phyloP scores from a whole-genome alignment of 2,797 vertebrate genomes.

The Iguana delicatissima region DNA sequence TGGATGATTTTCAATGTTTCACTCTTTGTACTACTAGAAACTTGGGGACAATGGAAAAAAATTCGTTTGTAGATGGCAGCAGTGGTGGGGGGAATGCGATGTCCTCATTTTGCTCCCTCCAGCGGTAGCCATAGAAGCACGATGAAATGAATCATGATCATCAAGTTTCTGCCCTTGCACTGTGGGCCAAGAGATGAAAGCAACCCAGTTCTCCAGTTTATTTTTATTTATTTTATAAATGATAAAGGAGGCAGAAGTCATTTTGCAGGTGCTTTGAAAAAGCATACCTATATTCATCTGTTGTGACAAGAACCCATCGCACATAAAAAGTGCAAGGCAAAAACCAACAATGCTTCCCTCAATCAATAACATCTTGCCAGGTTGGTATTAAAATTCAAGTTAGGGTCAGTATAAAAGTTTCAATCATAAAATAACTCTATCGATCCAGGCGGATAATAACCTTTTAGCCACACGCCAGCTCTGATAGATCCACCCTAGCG shows the following conservation, averaged over 20 bases:
- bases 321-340: too few relatives aligned
- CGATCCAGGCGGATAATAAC: conserved; percentile 35
- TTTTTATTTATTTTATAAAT: too few relatives aligned
- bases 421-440: background rate
- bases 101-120: too few relatives aligned
- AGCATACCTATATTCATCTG: background rate
- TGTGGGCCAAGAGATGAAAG: background rate
- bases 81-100: too few relatives aligned
- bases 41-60: too few relatives aligned
- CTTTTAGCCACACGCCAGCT: background rate
- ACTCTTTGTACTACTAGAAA: too few relatives aligned
- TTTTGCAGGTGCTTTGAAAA: background rate
- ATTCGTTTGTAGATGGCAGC: too few relatives aligned
- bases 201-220: background rate
- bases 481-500: background rate
- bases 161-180: too few relatives aligned
- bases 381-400: conserved; percentile 13
- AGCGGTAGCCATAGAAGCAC: too few relatives aligned
- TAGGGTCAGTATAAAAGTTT: background rate
- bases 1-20: too few relatives aligned
- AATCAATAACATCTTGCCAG: background rate
- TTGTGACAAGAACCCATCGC: background rate
- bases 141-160: too few relatives aligned
- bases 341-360: background rate
- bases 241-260: background rate